Percentiles rank a stretch among this genome's conserved stretches.
These are phyloP conservation scores for Pelobates cultripes DNA, from an alignment of 2,797 vertebrate genomes.

Conservation along the genomic window DNA sequence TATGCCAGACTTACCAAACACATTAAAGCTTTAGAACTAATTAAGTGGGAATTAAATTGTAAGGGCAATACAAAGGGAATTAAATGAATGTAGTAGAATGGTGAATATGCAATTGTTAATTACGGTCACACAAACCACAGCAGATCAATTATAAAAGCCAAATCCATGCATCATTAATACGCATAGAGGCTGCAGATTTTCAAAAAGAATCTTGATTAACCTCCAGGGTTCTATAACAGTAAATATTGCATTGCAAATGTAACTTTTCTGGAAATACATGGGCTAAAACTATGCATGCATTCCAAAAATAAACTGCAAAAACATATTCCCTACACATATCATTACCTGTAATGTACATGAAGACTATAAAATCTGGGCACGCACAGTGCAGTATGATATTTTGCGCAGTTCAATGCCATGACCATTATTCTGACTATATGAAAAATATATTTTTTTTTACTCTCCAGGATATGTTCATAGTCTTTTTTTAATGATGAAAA, in stretches of 20 bases:
- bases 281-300: no score
- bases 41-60: constrained; percentile 21
- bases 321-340: no score
- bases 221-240: neutral
- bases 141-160: neutral
- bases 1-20: neutral
- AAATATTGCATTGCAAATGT: no score
- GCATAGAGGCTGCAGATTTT: neutral
- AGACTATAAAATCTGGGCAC: no score
- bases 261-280: no score
- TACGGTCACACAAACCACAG: neutral
- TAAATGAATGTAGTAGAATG: neutral
- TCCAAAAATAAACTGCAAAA: no score
- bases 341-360: no score
- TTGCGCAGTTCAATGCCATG: no score
- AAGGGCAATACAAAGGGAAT: constrained; percentile 1
- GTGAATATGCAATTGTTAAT: constrained; percentile 19
- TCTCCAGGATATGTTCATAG: neutral
- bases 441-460: neutral
- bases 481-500: neutral
- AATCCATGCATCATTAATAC: neutral
- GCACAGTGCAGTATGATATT: no score
- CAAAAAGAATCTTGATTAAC: neutral
- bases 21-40: neutral
- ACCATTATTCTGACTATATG: no score